Percentiles rank a stretch among this genome's conserved stretches.
These are phyloP conservation scores for Julus scandinavius DNA, from an alignment of 2,888 invertebrate species.

Conservation along the genomic window DNA sequence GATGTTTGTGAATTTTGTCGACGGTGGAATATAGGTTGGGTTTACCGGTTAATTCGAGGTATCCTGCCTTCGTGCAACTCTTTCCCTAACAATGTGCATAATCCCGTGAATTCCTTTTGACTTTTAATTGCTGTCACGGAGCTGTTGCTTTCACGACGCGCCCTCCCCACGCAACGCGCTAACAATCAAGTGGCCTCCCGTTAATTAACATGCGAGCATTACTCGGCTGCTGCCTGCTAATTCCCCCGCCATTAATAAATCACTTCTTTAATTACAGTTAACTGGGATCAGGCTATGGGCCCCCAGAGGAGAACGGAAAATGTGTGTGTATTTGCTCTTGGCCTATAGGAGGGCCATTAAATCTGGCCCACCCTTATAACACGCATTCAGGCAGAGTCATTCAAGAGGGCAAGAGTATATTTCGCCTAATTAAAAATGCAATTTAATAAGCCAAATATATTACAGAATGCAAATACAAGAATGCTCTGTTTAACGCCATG, in stretches of 20 bases:
- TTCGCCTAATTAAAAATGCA: not conserved
- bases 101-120: not conserved
- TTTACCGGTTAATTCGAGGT: not conserved
- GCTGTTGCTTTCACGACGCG: not conserved
- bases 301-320: slow-evolving; percentile 17
- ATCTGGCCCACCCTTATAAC: not conserved
- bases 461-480: not conserved
- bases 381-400: slow-evolving; percentile 17
- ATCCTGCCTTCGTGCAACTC: not conserved
- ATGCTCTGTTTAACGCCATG: not conserved
- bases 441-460: not conserved
- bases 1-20: no score
- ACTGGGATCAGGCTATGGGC: slow-evolving; percentile 50
- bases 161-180: slow-evolving; percentile 43
- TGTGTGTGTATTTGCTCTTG: not conserved
- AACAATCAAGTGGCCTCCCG: slow-evolving; percentile 52
- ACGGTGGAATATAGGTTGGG: not conserved
- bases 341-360: slow-evolving; percentile 1
- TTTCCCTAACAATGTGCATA: slow-evolving; percentile 5
- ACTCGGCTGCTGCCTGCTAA: slow-evolving; percentile 52
- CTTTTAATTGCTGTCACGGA: slow-evolving; percentile 4
- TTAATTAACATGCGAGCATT: slow-evolving; percentile 53
- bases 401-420: not conserved
- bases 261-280: slow-evolving; percentile 55
- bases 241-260: slow-evolving; percentile 54